Base-by-base conservation (phyloP, 2,888 invertebrate genomes). In the Cheilosia impressa region DNA sequence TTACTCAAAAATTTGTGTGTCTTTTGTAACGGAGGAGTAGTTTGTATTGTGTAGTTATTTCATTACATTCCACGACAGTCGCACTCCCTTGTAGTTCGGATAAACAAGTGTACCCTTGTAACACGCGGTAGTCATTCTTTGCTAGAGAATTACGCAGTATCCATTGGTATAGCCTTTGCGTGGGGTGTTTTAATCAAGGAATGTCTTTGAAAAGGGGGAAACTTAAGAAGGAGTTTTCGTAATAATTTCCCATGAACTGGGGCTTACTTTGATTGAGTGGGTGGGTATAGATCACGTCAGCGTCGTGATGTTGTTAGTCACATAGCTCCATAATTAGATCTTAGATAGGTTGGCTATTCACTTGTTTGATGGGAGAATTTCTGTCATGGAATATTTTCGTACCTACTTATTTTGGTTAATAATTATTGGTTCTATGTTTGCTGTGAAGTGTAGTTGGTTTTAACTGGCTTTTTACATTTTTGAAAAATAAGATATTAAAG, bases 241-340 rank as follows among this genome's bases (percentile, higher is more conserved):
- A 58, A 60, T 62, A 62, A 22, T 66, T 83, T 83, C 83, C 83
- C 83, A 83, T 78, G 83, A 78, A 73, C 41, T 50, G 47, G 53
- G 19, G 31, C 43, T 62, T 38, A 57, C 9, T 31, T 50, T 50
- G 45, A 72, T 55, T 69, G 38, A 53, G 45, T n/a, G 24, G 1
- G 31, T 53, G 38, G 17, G 24, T n/a, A 15, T 57, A 53, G 53
- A 45, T 63, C 13, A 38, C 38, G 1, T 4, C 13, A 13, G 38
- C 4, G 38, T 38, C 13, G 13, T 4, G 13, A 38, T 4, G 13
- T 38, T 13, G 13, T 13, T 13, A 38, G 13, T 10, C 38, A 13
- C 10, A 38, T 38, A 13, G 13, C 38, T 38, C 38, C 13, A 38
- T 3, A 38, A 13, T 38, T 38, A 38, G 19, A 19, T 19, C 2